Evolutionary conservation across 2,113 vertebrate species (phyloP).

Genomic region (Kryptolebias marmoratus): DNA sequence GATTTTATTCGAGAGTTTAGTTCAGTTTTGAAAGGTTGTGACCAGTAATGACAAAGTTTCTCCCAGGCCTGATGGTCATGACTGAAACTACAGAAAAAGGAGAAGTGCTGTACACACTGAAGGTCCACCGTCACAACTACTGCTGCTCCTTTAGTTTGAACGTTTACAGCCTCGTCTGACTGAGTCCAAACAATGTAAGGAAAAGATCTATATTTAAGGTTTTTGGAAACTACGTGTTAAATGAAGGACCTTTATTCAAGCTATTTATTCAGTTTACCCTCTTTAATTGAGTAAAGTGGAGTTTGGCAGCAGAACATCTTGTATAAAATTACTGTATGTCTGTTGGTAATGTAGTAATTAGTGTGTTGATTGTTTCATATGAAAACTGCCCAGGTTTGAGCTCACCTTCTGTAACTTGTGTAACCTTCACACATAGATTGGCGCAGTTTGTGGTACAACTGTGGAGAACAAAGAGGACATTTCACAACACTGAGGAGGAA

Average conservation of each 20-base stretch:
- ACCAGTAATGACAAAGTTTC: neutral
- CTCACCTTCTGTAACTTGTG: constrained; percentile 10
- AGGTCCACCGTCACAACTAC: neutral
- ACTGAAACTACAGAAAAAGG: constrained; percentile 2
- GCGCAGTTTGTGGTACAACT: constrained; percentile 56
- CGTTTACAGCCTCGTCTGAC: neutral
- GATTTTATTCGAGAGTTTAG: neutral
- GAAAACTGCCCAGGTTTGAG: neutral
- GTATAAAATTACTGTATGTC: neutral
- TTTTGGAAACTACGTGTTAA: no score
- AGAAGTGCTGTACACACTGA: neutral
- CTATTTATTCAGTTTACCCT: no score
- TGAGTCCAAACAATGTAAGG: no score
- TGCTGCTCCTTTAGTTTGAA: neutral
- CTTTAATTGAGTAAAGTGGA: neutral
- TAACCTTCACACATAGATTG: rapidly evolving
- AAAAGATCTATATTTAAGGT: no score
- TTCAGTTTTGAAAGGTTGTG: neutral
- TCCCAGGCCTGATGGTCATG: neutral
- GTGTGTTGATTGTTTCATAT: neutral
- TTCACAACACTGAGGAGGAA: constrained; percentile 55
- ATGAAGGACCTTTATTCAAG: no score
- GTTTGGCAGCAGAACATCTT: neutral
- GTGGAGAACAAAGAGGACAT: constrained; percentile 42
- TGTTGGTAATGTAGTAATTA: neutral